A percentile compares a stretch with the other conserved stretches of the same genome.
Evolutionary conservation across 2,888 invertebrate genomes (phyloP).

Genomic region (Biston stratarius): DNA sequence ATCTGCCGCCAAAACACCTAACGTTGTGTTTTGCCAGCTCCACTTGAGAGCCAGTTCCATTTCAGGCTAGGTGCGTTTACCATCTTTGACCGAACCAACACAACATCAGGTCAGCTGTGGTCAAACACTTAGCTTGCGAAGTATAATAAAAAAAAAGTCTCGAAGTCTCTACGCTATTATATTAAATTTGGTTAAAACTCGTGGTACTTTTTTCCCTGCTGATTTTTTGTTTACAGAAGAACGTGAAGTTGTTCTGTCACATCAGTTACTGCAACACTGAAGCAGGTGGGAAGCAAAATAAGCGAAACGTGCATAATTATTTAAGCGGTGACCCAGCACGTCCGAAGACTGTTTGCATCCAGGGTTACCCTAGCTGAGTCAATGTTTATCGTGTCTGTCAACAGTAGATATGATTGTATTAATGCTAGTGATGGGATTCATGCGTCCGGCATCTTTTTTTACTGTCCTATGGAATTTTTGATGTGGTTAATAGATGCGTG

Average conservation of each 20-base stretch:
- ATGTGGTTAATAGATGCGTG: too few relatives aligned
- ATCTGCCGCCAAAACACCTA: too few relatives aligned
- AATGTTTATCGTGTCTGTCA: conserved; percentile 31
- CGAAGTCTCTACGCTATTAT: background rate
- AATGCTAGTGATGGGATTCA: conserved; percentile 14
- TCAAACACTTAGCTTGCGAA: too few relatives aligned
- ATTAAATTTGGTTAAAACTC: too few relatives aligned
- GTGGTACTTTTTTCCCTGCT: background rate
- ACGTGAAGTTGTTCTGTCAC: background rate
- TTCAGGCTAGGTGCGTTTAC: too few relatives aligned
- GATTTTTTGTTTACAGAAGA: too few relatives aligned
- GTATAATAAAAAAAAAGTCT: too few relatives aligned
- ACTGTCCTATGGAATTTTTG: too few relatives aligned
- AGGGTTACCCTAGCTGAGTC: conserved; percentile 28
- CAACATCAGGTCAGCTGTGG: too few relatives aligned
- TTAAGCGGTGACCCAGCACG: conserved; percentile 26
- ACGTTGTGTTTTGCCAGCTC: too few relatives aligned
- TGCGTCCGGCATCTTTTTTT: background rate
- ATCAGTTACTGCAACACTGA: background rate
- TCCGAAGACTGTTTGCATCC: conserved; percentile 20
- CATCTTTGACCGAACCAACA: too few relatives aligned
- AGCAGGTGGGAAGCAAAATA: conserved; percentile 13
- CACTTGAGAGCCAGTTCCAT: too few relatives aligned
- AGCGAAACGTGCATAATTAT: conserved; percentile 22
- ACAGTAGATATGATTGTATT: conserved; percentile 28